Percentiles rank a stretch among this genome's conserved stretches.
Conservation (phyloP, 23 tunicate species). For the Clavelina lepadiformis region DNA sequence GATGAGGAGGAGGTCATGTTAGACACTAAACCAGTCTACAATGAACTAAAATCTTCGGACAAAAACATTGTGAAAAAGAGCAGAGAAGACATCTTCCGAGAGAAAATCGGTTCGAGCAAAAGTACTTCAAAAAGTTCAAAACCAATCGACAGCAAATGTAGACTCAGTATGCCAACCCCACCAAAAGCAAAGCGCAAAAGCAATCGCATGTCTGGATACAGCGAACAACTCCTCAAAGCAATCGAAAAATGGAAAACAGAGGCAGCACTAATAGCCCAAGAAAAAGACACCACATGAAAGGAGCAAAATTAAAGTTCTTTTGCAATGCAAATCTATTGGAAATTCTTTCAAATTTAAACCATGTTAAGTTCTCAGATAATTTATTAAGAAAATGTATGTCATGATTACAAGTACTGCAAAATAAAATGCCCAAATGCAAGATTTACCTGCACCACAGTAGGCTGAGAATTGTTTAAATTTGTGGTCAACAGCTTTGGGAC, state of each 20-base stretch:
- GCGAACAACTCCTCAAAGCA: constrained; percentile 14
- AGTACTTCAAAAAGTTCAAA: no score
- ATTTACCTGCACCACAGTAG: constrained; percentile 48
- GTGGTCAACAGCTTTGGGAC: constrained; percentile 26
- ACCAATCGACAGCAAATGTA: no score
- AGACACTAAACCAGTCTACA: no score
- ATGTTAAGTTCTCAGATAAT: no score
- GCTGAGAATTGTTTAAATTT: constrained; percentile 31
- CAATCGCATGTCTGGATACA: constrained; percentile 13
- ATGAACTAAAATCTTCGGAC: no score
- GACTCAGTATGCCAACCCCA: no score
- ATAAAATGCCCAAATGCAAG: background rate
- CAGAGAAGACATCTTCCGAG: no score
- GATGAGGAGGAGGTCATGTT: no score
- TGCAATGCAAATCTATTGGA: background rate
- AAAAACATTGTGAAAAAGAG: no score
- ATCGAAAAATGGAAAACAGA: constrained; percentile 25
- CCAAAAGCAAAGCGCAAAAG: constrained; percentile 18
- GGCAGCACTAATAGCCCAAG: background rate
- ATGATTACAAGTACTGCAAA: no score
- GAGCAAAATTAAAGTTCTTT: background rate
- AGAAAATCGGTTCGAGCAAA: no score
- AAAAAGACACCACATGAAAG: background rate
- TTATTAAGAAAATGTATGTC: no score
- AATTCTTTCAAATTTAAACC: background rate